phyloP scores from a whole-genome alignment of 2,113 vertebrate species.

The Todiramphus chloris region DNA sequence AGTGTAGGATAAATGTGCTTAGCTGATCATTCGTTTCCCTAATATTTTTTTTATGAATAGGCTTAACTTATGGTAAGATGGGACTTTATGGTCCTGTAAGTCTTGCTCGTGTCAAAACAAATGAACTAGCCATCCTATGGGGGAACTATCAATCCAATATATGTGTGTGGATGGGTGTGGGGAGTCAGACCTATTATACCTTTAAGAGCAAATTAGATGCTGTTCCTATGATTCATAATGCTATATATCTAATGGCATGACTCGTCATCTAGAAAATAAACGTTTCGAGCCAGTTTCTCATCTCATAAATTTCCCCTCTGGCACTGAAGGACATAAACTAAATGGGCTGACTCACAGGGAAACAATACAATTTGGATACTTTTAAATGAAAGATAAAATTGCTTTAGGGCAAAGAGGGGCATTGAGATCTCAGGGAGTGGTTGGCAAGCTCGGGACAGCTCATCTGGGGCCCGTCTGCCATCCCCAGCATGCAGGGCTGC shows the following conservation, averaged over 20 bases:
- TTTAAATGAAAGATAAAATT: constrained; percentile 52
- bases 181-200: constrained; percentile 76
- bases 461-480: rapidly evolving
- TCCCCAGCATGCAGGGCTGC: neutral
- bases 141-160: constrained; percentile 63
- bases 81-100: constrained; percentile 52
- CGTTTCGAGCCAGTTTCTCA: constrained; percentile 63
- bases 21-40: constrained; percentile 55
- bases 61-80: constrained; percentile 59
- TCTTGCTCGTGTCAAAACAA: constrained; percentile 63
- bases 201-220: constrained; percentile 83
- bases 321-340: constrained; percentile 64
- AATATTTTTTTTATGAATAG: constrained; percentile 71
- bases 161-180: constrained; percentile 59
- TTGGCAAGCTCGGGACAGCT: neutral
- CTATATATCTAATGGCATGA: constrained; percentile 74
- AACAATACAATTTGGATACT: constrained; percentile 68
- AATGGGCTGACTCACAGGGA: constrained; percentile 67
- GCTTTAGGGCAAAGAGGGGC: neutral
- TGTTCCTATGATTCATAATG: constrained; percentile 81
- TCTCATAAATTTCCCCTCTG: constrained; percentile 70
- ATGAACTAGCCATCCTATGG: constrained; percentile 64
- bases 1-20: constrained; percentile 45
- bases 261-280: constrained; percentile 67
- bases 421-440: neutral